A percentile compares a stretch with the other conserved stretches of the same genome.
Evolutionary conservation across 2,888 invertebrate species (phyloP).

Genomic region (Rugalucina vietnamica): DNA sequence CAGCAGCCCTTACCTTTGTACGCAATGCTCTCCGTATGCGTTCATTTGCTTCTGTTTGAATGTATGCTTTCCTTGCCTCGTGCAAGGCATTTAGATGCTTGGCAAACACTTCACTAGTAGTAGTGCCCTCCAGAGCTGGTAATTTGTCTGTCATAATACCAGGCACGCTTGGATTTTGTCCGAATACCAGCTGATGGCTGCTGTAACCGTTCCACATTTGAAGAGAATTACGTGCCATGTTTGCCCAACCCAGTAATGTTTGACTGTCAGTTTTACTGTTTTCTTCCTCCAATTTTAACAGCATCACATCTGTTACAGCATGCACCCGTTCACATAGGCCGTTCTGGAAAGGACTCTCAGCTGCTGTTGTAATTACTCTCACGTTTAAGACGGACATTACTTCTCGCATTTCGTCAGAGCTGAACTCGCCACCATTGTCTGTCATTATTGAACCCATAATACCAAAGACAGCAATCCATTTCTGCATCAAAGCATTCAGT

Average conservation of each 20-base stretch:
- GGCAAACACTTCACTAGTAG: too few species aligned
- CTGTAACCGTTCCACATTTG: too few species aligned
- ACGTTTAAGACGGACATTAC: slow-evolving; percentile 34
- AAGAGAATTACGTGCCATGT: slow-evolving; percentile 34
- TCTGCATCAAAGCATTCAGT: slow-evolving; percentile 26
- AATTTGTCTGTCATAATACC: too few species aligned
- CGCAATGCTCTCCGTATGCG: too few species aligned
- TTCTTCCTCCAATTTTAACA: slow-evolving; percentile 31
- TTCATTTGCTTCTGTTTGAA: too few species aligned
- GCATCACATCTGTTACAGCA: slow-evolving; percentile 36
- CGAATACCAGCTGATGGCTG: too few species aligned
- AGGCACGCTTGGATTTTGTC: too few species aligned
- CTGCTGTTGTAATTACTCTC: not conserved
- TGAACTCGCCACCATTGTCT: slow-evolving; percentile 10
- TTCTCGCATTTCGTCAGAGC: slow-evolving; percentile 10
- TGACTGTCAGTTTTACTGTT: slow-evolving; percentile 6
- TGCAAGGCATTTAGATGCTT: too few species aligned
- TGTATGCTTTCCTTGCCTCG: too few species aligned
- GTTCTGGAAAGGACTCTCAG: not conserved
- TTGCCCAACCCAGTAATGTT: slow-evolving; percentile 32
- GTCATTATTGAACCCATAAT: slow-evolving; percentile 29
- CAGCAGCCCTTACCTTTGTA: too few species aligned
- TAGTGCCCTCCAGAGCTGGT: too few species aligned
- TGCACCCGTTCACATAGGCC: slow-evolving; percentile 13
- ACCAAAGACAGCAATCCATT: slow-evolving; percentile 40